Percentiles rank a stretch among this genome's conserved stretches.
phyloP scores from a whole-genome alignment of 2,888 invertebrate species.

The Eurytoma californica region DNA sequence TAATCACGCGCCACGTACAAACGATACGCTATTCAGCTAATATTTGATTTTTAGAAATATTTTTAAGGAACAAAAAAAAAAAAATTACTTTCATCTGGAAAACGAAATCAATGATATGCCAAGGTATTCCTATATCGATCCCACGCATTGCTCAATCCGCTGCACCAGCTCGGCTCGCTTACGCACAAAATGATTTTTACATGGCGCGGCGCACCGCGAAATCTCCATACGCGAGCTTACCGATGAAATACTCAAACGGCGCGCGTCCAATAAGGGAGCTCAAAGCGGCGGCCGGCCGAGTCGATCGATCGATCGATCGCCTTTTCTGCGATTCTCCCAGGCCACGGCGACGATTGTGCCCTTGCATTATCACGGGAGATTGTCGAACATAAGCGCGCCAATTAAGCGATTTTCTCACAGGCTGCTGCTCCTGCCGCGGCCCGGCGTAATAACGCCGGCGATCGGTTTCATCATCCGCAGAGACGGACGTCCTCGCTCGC shows the following conservation, averaged over 20 bases:
- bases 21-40: too few species aligned
- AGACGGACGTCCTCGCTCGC: conserved; percentile 55
- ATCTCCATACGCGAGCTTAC: not conserved
- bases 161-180: not conserved
- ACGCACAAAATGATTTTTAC: not conserved
- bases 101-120: too few species aligned
- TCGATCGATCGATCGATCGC: not conserved
- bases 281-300: not conserved
- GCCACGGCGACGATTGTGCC: conserved; percentile 39
- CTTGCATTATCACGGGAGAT: conserved; percentile 54
- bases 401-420: conserved; percentile 40
- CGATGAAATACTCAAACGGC: conserved; percentile 23
- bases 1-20: too few species aligned
- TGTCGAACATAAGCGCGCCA: conserved; percentile 45
- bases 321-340: not conserved
- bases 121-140: not conserved
- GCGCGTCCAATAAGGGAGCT: conserved; percentile 21
- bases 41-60: too few species aligned
- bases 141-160: not conserved
- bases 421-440: not conserved
- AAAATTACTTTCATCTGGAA: too few species aligned
- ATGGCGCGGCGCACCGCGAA: not conserved
- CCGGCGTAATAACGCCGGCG: conserved; percentile 22
- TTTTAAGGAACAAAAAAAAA: too few species aligned
- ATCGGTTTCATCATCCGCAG: conserved; percentile 49